A percentile compares a stretch with the other conserved stretches of the same genome.
These are phyloP conservation scores for Phanerotoma sp. DNA, from an alignment of 2,888 invertebrate species.

Conservation along the genomic window DNA sequence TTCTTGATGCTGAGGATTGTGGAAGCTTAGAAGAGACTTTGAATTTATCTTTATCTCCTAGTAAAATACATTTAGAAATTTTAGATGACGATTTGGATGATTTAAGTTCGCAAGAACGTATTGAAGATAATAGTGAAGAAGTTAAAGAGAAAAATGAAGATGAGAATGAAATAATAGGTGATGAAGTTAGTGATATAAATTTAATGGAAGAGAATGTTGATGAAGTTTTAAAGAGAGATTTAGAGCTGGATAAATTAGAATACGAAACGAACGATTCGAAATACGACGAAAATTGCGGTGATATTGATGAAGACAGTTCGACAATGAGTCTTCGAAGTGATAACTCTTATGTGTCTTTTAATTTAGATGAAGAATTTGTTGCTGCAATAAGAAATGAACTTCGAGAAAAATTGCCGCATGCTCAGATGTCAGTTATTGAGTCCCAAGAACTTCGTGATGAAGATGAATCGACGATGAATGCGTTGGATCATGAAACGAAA, in stretches of 20 bases:
- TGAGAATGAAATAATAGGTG: neutral
- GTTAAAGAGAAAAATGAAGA: slow-evolving; percentile 15
- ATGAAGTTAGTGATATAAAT: neutral
- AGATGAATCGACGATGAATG: slow-evolving; percentile 41
- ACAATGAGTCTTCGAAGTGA: slow-evolving; percentile 59
- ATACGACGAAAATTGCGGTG: no score
- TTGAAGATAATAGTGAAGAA: neutral
- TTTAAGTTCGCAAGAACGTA: neutral
- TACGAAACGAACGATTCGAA: no score
- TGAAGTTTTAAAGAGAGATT: neutral
- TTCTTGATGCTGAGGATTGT: slow-evolving; percentile 52
- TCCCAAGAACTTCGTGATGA: slow-evolving; percentile 47
- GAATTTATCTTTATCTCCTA: slow-evolving; percentile 19
- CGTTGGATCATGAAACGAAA: slow-evolving; percentile 42
- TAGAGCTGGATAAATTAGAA: slow-evolving; percentile 21
- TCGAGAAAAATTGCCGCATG: slow-evolving; percentile 69
- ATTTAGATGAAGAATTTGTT: slow-evolving; percentile 71
- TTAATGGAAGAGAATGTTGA: neutral
- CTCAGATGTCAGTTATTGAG: slow-evolving; percentile 60
- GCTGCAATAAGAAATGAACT: slow-evolving; percentile 71
- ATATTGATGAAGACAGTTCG: slow-evolving; percentile 58
- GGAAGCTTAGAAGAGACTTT: slow-evolving; percentile 39
- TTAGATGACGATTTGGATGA: slow-evolving; percentile 14
- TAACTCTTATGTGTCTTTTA: slow-evolving; percentile 62
- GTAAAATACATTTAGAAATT: slow-evolving; percentile 12